Percentiles rank a stretch among this genome's conserved stretches.
Conservation (phyloP, 2,113 vertebrate genomes). For the Mastomys coucha region DNA sequence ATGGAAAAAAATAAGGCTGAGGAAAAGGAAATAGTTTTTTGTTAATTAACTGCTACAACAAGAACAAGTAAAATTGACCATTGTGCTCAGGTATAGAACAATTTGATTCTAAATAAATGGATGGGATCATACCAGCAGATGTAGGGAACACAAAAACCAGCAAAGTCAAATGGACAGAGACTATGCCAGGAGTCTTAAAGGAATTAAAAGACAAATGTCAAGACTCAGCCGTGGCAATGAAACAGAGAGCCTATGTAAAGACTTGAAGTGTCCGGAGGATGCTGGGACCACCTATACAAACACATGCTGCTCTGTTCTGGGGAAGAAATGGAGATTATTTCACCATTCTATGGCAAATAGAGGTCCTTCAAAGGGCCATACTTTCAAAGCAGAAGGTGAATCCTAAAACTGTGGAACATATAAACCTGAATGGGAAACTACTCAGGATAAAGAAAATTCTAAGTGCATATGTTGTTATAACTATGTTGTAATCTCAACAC, state of each 20-base stretch:
- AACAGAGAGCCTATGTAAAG: slow-evolving; percentile 51
- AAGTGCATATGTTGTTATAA: background rate
- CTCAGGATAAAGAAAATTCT: background rate
- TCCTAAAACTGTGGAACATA: slow-evolving; percentile 10
- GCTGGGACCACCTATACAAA: slow-evolving; percentile 58
- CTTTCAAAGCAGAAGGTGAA: background rate
- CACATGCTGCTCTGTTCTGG: slow-evolving; percentile 52
- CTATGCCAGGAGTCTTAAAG: slow-evolving; percentile 46
- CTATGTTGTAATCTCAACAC: background rate
- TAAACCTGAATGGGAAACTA: background rate
- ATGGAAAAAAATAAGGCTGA: background rate
- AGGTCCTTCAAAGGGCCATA: background rate
- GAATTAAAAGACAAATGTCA: slow-evolving; percentile 63
- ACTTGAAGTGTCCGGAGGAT: slow-evolving; percentile 34
- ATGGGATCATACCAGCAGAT: slow-evolving; percentile 14
- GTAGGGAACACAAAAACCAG: slow-evolving; percentile 39
- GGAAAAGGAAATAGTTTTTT: slow-evolving; percentile 31
- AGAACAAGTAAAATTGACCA: slow-evolving; percentile 16
- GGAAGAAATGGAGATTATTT: slow-evolving; percentile 6
- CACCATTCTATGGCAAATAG: slow-evolving; percentile 1
- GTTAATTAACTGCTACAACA: slow-evolving; percentile 59
- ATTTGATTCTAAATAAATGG: slow-evolving; percentile 20
- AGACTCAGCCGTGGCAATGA: slow-evolving; percentile 60
- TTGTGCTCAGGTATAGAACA: background rate
- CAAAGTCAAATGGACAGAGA: slow-evolving; percentile 42